Percentiles rank a stretch among this genome's conserved stretches.
These are phyloP conservation scores for Caenorhabditis brenneri DNA, from an alignment of 1,140 invertebrate genomes.

Conservation along the genomic window DNA sequence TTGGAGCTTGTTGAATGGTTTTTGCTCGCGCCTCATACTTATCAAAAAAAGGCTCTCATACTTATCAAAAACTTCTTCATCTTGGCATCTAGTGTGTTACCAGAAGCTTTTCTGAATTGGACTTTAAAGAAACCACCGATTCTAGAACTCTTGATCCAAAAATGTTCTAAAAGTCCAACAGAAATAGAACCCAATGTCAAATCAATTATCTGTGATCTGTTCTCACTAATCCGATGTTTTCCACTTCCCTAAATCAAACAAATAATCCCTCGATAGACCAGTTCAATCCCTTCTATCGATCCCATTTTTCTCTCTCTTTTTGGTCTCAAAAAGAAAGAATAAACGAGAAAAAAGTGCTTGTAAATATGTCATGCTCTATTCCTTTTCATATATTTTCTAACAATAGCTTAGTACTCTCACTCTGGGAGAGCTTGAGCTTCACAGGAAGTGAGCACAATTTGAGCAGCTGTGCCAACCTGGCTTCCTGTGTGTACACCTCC, in stretches of 20 bases:
- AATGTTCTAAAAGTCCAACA: neutral
- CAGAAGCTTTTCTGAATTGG: neutral
- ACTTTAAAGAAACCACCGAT: no score
- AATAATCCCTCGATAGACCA: conserved; percentile 16
- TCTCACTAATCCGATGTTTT: neutral
- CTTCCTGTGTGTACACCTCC: neutral
- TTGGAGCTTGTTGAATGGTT: no score
- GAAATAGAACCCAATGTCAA: neutral
- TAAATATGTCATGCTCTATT: conserved; percentile 8
- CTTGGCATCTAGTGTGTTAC: no score
- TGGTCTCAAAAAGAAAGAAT: neutral
- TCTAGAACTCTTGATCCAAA: neutral
- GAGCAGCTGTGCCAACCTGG: conserved; percentile 36
- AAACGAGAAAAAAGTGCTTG: neutral
- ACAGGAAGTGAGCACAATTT: conserved; percentile 42
- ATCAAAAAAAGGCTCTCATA: no score
- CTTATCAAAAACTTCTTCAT: no score
- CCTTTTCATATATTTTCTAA: neutral
- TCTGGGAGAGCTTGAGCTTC: neutral
- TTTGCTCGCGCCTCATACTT: no score
- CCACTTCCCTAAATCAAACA: neutral
- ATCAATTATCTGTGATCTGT: neutral
- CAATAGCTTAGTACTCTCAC: conserved; percentile 4
- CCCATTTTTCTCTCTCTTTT: neutral
- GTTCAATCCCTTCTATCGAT: neutral